Base-by-base conservation (phyloP, 2,113 vertebrate genomes). In the Nycticryphes semicollaris region DNA sequence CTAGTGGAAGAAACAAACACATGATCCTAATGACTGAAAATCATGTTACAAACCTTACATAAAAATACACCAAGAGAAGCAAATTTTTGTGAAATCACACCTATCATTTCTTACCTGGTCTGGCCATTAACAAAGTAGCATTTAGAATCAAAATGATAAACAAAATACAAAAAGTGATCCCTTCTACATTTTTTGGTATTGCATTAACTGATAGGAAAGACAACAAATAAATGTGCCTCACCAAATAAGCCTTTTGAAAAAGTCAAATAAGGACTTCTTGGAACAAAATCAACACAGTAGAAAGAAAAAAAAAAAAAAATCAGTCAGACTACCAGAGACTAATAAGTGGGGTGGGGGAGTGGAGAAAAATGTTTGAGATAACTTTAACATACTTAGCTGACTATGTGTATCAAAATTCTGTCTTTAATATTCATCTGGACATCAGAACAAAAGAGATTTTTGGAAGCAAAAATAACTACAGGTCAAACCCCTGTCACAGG, bases 261-360 rank as follows among this genome's bases (percentile, higher is more conserved):
- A 75, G 66, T 12, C 20, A 62, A 67, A 70, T 59, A 54, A 1
- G 1, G 39, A 43, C 45, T 56, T 75, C 7, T 28, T 45, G 33
- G 23, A 82, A 81, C 8, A 82, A 76, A 48, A 76, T 10, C 35
- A 80, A 31, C 9, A 35, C 0, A 70, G 18, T 10, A 94, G 28
- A 56, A 80, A 41, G 1, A 37, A 2, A 62, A 45, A 45, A 43
- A 43, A 43, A 54, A 2, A 62, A 56, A 60, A 76, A 37, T 19
- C 15, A 53, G 14, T 27, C 30, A 37, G 20, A 70, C 10, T 39
- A 74, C 7, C 15, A 60, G 10, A 66, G 9, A 66, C 0, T 0
- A 1, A 41, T 30, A 11, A 35, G 14, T 8, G 14, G 6, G 14
- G 39, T 39, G 47, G 1, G 5, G 5, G 5, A 35, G 4, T 5